Percentiles rank a stretch among this genome's conserved stretches.
Conservation (phyloP, 2,888 invertebrate genomes). For the Oeneis ivallda region DNA sequence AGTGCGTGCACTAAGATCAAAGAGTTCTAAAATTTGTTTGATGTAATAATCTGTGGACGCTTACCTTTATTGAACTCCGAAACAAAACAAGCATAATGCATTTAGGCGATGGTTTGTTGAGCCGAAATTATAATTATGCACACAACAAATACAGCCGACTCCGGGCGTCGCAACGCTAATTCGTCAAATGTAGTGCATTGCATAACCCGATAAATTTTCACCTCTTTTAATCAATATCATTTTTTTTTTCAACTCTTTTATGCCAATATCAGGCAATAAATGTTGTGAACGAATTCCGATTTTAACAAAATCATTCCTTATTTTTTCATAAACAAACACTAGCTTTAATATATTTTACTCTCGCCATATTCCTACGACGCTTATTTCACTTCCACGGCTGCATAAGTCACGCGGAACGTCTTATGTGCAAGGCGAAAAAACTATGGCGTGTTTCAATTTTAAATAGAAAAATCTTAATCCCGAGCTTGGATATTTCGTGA, state of each 20-base stretch:
- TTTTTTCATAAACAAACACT: constrained; percentile 27
- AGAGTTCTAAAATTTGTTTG: too few species aligned
- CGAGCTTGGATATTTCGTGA: constrained; percentile 38
- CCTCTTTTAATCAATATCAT: too few species aligned
- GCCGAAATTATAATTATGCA: constrained; percentile 62
- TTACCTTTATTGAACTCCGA: constrained; percentile 43
- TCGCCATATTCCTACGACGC: constrained; percentile 16
- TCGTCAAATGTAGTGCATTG: constrained; percentile 59
- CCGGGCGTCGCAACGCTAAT: constrained; percentile 51
- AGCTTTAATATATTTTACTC: constrained; percentile 23
- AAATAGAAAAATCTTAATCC: constrained; percentile 36
- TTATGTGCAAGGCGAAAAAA: constrained; percentile 17
- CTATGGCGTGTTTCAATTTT: constrained; percentile 35
- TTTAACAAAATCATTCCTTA: constrained; percentile 30
- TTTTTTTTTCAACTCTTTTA: too few species aligned
- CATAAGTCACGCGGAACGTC: constrained; percentile 21
- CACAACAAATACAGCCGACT: constrained; percentile 61
- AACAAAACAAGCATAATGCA: constrained; percentile 46
- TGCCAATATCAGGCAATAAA: constrained; percentile 60
- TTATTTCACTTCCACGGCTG: constrained; percentile 13
- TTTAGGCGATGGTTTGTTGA: constrained; percentile 48
- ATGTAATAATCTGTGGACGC: constrained; percentile 4
- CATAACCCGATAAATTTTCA: constrained; percentile 58
- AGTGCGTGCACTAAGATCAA: too few species aligned
- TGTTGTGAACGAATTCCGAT: constrained; percentile 44